Conservation (phyloP, 2,113 vertebrate genomes). For the Rhinoderma darwinii region DNA sequence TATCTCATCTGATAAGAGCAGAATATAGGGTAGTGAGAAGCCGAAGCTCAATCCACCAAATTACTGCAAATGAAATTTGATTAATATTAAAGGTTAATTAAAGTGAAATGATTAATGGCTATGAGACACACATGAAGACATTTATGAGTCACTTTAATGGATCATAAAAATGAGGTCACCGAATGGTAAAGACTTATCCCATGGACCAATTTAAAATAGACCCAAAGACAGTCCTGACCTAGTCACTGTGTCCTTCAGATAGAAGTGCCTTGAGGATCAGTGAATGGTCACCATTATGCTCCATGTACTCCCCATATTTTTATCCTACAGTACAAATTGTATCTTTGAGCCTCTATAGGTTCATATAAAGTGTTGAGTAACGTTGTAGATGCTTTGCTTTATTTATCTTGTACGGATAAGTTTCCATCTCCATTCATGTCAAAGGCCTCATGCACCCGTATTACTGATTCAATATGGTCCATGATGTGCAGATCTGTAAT, state of each 20-base stretch:
- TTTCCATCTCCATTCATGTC: too few relatives aligned
- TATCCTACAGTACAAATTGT: too few relatives aligned
- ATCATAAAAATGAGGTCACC: neutral
- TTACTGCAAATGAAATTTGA: constrained; percentile 19
- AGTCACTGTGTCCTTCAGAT: neutral
- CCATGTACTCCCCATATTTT: too few relatives aligned
- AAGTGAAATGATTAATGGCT: constrained; percentile 7
- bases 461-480: too few relatives aligned
- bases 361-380: too few relatives aligned
- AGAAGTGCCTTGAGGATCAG: neutral
- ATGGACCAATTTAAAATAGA: neutral
- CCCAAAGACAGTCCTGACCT: neutral
- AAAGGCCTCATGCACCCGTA: too few relatives aligned
- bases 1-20: constrained; percentile 23
- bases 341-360: too few relatives aligned
- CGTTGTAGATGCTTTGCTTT: too few relatives aligned
- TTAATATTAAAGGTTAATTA: constrained; percentile 36
- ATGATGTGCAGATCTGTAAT: too few relatives aligned
- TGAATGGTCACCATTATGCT: neutral
- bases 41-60: neutral
- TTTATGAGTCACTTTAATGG: neutral
- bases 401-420: too few relatives aligned
- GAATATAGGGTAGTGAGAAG: neutral
- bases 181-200: neutral
- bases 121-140: neutral